phyloP scores from a whole-genome alignment of 2,888 invertebrate species.

The Andrena chrysosceles region DNA sequence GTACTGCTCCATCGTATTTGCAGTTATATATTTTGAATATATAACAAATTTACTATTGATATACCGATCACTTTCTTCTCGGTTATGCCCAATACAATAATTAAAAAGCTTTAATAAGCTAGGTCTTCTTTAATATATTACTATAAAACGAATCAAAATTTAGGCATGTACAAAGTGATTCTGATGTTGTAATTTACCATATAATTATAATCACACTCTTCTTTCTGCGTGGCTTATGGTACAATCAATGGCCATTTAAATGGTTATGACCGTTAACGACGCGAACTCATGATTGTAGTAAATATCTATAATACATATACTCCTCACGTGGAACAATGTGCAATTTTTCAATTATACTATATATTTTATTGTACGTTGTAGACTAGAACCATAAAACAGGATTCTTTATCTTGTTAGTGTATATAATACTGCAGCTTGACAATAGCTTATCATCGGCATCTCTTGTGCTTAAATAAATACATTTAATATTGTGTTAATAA shows the following conservation, averaged over 20 bases:
- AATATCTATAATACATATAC: conserved; percentile 9
- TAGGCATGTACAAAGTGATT: conserved; percentile 19
- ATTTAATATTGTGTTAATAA: conserved; percentile 30
- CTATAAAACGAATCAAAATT: conserved; percentile 20
- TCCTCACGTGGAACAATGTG: conserved; percentile 22
- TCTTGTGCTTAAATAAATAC: conserved; percentile 22
- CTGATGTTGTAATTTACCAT: not conserved
- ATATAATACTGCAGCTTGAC: conserved; percentile 27
- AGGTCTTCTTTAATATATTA: not conserved
- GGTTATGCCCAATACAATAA: not conserved
- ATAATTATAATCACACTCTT: conserved; percentile 1
- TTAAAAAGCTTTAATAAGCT: conserved; percentile 14
- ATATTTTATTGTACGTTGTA: conserved; percentile 36
- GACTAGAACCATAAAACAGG: conserved; percentile 47
- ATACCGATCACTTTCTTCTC: conserved; percentile 11
- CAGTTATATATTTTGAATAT: conserved; percentile 34
- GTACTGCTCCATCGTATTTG: conserved; percentile 76
- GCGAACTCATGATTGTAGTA: not conserved
- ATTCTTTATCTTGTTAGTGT: conserved; percentile 36
- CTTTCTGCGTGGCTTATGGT: not conserved
- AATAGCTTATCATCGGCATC: conserved; percentile 24
- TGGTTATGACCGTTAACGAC: not conserved
- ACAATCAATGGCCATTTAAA: conserved; percentile 5
- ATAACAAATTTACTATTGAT: conserved; percentile 39
- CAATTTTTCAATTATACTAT: conserved; percentile 17